A percentile compares a stretch with the other conserved stretches of the same genome.
phyloP scores from a whole-genome alignment of 2,888 invertebrate species.

The Drosophila emarginata region DNA sequence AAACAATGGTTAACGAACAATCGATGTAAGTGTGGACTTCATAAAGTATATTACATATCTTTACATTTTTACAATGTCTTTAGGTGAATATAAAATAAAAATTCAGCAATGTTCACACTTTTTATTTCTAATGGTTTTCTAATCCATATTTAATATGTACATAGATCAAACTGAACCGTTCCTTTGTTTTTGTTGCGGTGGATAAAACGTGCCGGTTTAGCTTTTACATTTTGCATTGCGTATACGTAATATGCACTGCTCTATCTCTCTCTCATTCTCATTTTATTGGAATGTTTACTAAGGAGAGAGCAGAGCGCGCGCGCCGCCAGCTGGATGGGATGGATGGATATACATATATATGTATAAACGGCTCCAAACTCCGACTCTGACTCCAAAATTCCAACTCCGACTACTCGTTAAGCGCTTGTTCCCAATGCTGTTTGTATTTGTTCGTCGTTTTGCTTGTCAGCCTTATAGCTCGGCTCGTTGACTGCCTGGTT shows the following conservation, averaged over 20 bases:
- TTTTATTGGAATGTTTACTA: slow-evolving; percentile 38
- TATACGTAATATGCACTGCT: slow-evolving; percentile 61
- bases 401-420: slow-evolving; percentile 4
- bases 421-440: slow-evolving; percentile 44
- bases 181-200: slow-evolving; percentile 23
- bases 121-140: too few relatives aligned
- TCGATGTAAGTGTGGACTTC: too few relatives aligned
- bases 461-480: slow-evolving; percentile 44
- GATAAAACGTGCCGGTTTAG: slow-evolving; percentile 65
- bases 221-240: slow-evolving; percentile 54
- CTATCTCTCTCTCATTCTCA: slow-evolving; percentile 11
- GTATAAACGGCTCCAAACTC: neutral
- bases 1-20: too few relatives aligned
- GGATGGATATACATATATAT: neutral
- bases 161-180: slow-evolving; percentile 8
- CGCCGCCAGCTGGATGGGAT: slow-evolving; percentile 57
- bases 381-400: slow-evolving; percentile 13
- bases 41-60: too few relatives aligned
- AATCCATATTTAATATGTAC: too few relatives aligned
- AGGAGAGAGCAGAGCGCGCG: slow-evolving; percentile 66
- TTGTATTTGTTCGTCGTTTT: slow-evolving; percentile 42
- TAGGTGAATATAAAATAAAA: too few relatives aligned
- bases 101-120: too few relatives aligned
- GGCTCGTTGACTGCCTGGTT: slow-evolving; percentile 43
- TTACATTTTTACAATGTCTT: too few relatives aligned